Conservation (phyloP, 64 coral and sea anemone species). For the Platygyra sinensis region DNA sequence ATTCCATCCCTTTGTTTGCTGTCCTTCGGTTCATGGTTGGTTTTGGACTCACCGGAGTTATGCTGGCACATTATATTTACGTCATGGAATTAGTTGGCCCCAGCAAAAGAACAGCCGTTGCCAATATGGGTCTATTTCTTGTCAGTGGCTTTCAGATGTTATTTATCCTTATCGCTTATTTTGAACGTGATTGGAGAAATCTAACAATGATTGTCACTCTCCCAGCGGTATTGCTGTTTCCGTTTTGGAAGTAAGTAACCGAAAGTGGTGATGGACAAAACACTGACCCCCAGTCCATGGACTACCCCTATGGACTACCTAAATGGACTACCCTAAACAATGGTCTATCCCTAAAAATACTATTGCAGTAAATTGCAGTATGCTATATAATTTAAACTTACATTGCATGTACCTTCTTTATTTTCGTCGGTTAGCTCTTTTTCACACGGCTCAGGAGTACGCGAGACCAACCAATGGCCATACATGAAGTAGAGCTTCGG, state of each 20-base stretch:
- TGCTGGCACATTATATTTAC: constrained; percentile 57
- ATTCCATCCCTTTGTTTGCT: constrained; percentile 56
- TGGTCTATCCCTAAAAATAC: too few species aligned
- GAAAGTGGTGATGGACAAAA: too few species aligned
- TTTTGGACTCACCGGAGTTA: constrained; percentile 26
- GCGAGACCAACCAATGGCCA: too few species aligned
- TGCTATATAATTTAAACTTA: too few species aligned
- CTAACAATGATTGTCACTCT: background rate
- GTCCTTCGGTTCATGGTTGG: constrained; percentile 69
- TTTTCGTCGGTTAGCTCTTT: too few species aligned
- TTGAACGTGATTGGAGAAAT: constrained; percentile 40
- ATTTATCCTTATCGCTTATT: constrained; percentile 30
- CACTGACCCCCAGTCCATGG: too few species aligned
- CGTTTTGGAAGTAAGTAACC: constrained; percentile 61
- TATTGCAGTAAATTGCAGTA: too few species aligned
- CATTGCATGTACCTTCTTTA: too few species aligned
- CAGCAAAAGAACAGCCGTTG: constrained; percentile 39
- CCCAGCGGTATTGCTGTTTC: constrained; percentile 27
- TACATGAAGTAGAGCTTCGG: too few species aligned
- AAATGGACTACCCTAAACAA: too few species aligned
- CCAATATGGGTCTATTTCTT: constrained; percentile 51
- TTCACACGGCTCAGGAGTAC: too few species aligned
- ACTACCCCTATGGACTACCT: too few species aligned
- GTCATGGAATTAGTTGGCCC: constrained; percentile 65
- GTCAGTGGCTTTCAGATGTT: constrained; percentile 24